Evolutionary conservation across 2,888 invertebrate genomes (phyloP).

Genomic region (Leptodirus hochenwartii): DNA sequence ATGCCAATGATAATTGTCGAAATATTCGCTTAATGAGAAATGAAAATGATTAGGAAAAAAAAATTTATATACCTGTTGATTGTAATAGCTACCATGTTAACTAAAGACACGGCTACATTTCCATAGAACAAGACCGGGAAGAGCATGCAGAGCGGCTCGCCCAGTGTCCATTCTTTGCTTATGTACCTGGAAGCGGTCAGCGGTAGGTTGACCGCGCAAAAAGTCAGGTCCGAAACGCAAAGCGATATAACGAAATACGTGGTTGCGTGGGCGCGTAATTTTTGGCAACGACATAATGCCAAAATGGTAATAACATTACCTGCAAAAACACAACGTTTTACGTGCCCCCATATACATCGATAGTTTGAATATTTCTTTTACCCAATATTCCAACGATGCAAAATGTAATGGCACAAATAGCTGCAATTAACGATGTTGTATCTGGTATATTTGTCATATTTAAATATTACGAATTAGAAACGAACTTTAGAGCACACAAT

Average conservation of each 20-base stretch:
- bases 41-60: too few species aligned
- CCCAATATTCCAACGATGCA: conserved; percentile 62
- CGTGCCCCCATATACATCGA: too few species aligned
- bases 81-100: conserved; percentile 82
- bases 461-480: neutral
- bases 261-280: conserved; percentile 66
- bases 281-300: conserved; percentile 59
- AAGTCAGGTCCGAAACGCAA: conserved; percentile 69
- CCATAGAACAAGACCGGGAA: conserved; percentile 82
- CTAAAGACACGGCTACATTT: conserved; percentile 70
- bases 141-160: conserved; percentile 57
- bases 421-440: conserved; percentile 58
- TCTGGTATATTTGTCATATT: conserved; percentile 23
- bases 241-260: conserved; percentile 77
- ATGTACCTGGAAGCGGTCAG: conserved; percentile 69
- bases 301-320: conserved; percentile 70
- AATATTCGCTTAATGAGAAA: too few species aligned
- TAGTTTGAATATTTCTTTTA: conserved; percentile 24
- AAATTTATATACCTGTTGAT: conserved; percentile 50
- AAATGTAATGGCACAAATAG: conserved; percentile 61
- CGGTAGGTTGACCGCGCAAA: conserved; percentile 70
- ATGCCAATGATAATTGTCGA: too few species aligned
- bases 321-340: conserved; percentile 34
- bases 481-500: too few species aligned
- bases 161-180: conserved; percentile 63